phyloP scores from a whole-genome alignment of 2,888 invertebrate species.

The Aelia acuminata region DNA sequence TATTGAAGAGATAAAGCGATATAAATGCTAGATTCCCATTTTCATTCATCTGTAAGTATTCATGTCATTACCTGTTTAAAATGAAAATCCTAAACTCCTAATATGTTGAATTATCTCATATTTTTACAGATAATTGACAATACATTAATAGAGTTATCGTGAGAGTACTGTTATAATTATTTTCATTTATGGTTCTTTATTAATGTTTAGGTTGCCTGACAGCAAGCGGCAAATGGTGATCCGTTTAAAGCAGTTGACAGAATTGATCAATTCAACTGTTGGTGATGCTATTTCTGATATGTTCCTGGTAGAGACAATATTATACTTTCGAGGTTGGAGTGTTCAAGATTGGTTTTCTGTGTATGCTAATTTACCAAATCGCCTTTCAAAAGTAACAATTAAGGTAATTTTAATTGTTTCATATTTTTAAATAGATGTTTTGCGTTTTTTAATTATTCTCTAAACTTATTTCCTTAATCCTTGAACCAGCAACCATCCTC shows the following conservation, averaged over 20 bases:
- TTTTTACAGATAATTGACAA: too few species aligned
- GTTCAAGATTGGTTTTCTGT: constrained; percentile 84
- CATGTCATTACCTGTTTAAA: too few species aligned
- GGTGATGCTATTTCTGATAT: constrained; percentile 98
- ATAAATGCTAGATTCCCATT: too few species aligned
- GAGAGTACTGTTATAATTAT: neutral
- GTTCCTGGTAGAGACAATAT: constrained; percentile 91
- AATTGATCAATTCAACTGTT: constrained; percentile 93
- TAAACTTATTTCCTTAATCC: too few species aligned
- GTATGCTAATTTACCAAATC: constrained; percentile 90
- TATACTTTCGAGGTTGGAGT: constrained; percentile 86
- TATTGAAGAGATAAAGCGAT: too few species aligned
- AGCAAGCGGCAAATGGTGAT: constrained; percentile 52
- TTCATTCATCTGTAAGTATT: too few species aligned
- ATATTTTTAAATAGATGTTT: neutral
- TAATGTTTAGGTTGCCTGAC: constrained; percentile 33
- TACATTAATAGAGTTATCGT: too few species aligned
- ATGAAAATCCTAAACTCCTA: too few species aligned
- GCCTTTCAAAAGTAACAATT: constrained; percentile 90
- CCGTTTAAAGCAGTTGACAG: constrained; percentile 77
- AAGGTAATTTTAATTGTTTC: constrained; percentile 70
- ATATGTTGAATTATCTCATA: too few species aligned
- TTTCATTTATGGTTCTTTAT: neutral
- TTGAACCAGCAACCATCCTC: too few species aligned
- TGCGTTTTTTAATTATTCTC: too few species aligned